These are phyloP conservation scores for Gavialis gangeticus DNA, from an alignment of 2,113 vertebrate species.

Conservation along the genomic window DNA sequence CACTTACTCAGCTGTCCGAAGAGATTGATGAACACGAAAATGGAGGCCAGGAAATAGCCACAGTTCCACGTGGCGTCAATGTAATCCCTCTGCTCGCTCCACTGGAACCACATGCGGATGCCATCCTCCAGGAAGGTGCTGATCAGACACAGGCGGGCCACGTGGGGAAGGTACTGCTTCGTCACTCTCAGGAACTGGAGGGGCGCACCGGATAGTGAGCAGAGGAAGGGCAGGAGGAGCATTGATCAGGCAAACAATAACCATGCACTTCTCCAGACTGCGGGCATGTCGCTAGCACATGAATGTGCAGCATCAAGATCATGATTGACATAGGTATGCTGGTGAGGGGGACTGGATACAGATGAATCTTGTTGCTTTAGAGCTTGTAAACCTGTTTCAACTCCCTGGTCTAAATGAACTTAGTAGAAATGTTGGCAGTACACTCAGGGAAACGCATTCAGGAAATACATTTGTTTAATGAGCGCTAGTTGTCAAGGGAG, in stretches of 20 bases:
- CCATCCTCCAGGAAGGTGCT: conserved; percentile 99
- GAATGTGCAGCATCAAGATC: not conserved
- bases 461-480: not conserved
- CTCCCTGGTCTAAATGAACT: not conserved
- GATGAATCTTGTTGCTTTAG: not conserved
- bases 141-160: conserved; percentile 96
- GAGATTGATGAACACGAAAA: conserved; percentile 95
- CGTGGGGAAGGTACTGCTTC: conserved; percentile 96
- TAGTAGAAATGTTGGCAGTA: not conserved
- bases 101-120: conserved; percentile 99
- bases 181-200: conserved; percentile 94
- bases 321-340: not conserved
- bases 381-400: not conserved
- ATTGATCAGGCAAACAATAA: not conserved
- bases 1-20: conserved; percentile 94
- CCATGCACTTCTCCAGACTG: not conserved
- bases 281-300: not conserved
- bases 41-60: conserved; percentile 93
- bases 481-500: not conserved
- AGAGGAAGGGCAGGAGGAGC: not conserved
- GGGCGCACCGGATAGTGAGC: not conserved
- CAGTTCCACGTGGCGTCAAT: conserved; percentile 95
- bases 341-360: not conserved
- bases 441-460: not conserved
- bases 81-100: conserved; percentile 97